A percentile compares a stretch with the other conserved stretches of the same genome.
Conservation (phyloP, 2,888 invertebrate genomes). For the Drosophila cognata region DNA sequence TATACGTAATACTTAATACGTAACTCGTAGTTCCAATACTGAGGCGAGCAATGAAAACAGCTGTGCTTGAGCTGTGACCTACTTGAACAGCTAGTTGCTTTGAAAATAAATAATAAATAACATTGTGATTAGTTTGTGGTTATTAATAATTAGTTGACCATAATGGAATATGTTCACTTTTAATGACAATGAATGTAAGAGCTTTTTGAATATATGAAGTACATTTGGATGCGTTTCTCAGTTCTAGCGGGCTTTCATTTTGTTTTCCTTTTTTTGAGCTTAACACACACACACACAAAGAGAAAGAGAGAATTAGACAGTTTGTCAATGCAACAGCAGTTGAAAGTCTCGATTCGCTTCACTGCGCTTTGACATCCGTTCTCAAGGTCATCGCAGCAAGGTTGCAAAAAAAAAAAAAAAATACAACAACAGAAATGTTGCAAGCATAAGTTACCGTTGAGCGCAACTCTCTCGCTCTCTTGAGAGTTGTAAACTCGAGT, state of each 20-base stretch:
- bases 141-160: background rate
- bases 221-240: background rate
- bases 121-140: background rate
- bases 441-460: conserved; percentile 18
- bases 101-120: background rate
- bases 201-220: background rate
- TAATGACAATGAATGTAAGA: background rate
- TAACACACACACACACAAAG: background rate
- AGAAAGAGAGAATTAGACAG: conserved; percentile 1
- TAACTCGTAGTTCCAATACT: background rate
- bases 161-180: background rate
- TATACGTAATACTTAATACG: background rate
- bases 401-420: conserved; percentile 2
- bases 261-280: background rate
- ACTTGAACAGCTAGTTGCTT: background rate
- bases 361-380: conserved; percentile 42
- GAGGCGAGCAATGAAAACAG: background rate
- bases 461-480: conserved; percentile 2
- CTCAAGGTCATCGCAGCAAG: conserved; percentile 42
- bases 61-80: background rate
- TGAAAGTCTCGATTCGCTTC: conserved; percentile 34
- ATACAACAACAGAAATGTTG: conserved; percentile 4
- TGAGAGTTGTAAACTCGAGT: conserved; percentile 1
- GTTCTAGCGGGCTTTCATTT: background rate
- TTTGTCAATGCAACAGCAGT: background rate